These are phyloP conservation scores for Micrasema longulum DNA, from an alignment of 1,140 invertebrate species.

Conservation along the genomic window DNA sequence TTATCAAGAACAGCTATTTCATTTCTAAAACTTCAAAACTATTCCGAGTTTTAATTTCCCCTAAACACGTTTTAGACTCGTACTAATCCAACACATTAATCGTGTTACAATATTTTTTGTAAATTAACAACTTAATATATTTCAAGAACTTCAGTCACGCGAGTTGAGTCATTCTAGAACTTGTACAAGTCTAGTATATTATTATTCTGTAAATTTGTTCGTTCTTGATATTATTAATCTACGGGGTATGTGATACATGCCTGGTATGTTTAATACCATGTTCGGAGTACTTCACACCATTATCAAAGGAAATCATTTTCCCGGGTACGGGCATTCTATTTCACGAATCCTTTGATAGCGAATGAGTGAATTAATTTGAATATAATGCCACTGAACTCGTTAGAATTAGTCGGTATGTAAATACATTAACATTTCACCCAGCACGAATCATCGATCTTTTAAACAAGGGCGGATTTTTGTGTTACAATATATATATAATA, in stretches of 20 bases:
- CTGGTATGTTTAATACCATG: background rate
- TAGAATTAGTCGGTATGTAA: conserved; percentile 1
- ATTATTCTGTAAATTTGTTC: background rate
- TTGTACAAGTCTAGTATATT: background rate
- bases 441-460: background rate
- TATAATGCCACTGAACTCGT: conserved; percentile 8
- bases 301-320: conserved; percentile 24
- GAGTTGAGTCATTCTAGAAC: conserved; percentile 33
- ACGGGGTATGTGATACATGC: background rate
- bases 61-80: conserved; percentile 7
- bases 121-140: conserved; percentile 35
- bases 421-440: background rate
- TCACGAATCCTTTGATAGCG: conserved; percentile 12
- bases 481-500: too few relatives aligned
- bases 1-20: conserved; percentile 3
- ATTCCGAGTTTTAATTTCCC: conserved; percentile 13
- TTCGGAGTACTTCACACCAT: conserved; percentile 8
- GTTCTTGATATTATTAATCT: background rate
- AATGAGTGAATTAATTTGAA: conserved; percentile 10
- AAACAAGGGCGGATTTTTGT: background rate
- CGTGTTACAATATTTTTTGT: conserved; percentile 26
- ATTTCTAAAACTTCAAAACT: conserved; percentile 6
- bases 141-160: conserved; percentile 33
- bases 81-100: conserved; percentile 32
- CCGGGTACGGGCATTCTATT: background rate